phyloP scores from a whole-genome alignment of 1,140 invertebrate genomes.

The Leptinotarsa defecta region DNA sequence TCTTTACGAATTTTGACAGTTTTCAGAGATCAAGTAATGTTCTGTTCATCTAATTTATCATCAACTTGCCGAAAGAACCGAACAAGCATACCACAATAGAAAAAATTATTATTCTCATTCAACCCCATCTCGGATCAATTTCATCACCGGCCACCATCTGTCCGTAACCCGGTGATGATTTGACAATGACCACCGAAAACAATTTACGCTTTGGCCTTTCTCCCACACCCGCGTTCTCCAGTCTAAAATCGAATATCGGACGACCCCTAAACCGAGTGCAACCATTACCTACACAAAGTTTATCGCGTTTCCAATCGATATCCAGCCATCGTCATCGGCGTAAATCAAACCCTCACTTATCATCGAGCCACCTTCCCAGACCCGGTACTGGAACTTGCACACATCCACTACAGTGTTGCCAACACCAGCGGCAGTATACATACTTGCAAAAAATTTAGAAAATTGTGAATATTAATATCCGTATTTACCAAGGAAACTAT shows the following conservation, averaged over 20 bases:
- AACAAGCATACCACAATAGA: too few relatives aligned
- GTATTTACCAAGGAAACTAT: too few relatives aligned
- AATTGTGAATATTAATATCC: too few relatives aligned
- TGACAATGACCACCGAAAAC: background rate
- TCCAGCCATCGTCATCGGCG: constrained; percentile 31
- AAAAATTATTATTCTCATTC: too few relatives aligned
- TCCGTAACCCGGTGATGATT: background rate
- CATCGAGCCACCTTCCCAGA: constrained; percentile 32
- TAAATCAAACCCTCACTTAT: constrained; percentile 46
- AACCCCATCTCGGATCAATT: background rate
- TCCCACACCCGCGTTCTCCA: background rate
- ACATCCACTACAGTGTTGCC: background rate
- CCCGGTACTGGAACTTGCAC: constrained; percentile 4
- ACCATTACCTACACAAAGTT: constrained; percentile 36
- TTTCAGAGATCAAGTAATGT: too few relatives aligned
- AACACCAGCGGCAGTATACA: too few relatives aligned
- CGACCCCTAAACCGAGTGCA: constrained; percentile 14
- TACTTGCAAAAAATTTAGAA: too few relatives aligned
- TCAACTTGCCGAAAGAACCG: too few relatives aligned
- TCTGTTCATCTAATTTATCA: too few relatives aligned
- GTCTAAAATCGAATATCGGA: background rate
- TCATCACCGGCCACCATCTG: background rate
- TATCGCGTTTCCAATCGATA: constrained; percentile 38
- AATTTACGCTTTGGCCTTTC: background rate
- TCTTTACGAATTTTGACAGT: too few relatives aligned